Conservation (phyloP, 1,140 invertebrate species). For the Piezodorus guildinii region DNA sequence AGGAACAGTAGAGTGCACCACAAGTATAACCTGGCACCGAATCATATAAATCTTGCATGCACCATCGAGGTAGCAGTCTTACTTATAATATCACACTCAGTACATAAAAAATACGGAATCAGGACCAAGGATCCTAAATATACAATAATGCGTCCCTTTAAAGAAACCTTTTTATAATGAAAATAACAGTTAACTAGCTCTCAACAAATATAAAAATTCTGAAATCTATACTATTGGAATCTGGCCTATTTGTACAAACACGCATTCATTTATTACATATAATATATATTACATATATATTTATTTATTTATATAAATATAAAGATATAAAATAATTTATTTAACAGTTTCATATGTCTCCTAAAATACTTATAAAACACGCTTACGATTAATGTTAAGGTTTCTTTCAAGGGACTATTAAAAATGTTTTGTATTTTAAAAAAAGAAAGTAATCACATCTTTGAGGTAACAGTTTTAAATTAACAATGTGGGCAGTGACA, state of each 20-base stretch:
- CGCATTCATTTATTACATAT: too few relatives aligned
- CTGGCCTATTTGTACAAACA: background rate
- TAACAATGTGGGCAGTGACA: slow-evolving; percentile 23
- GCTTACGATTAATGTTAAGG: background rate
- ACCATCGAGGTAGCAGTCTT: slow-evolving; percentile 26
- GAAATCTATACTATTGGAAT: slow-evolving; percentile 1
- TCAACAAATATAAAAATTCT: slow-evolving; percentile 1
- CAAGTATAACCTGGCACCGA: slow-evolving; percentile 23
- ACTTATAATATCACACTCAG: slow-evolving; percentile 25
- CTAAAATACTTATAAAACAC: background rate
- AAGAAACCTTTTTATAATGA: slow-evolving; percentile 1
- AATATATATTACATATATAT: background rate
- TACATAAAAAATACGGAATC: slow-evolving; percentile 19
- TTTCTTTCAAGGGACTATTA: slow-evolving; percentile 14
- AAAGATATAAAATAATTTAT: slow-evolving; percentile 13
- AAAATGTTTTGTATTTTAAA: slow-evolving; percentile 7
- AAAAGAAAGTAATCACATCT: slow-evolving; percentile 23
- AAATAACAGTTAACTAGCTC: slow-evolving; percentile 1
- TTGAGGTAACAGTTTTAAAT: slow-evolving; percentile 26
- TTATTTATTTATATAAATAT: background rate
- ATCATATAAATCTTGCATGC: slow-evolving; percentile 23
- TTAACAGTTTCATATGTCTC: slow-evolving; percentile 2
- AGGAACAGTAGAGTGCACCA: slow-evolving; percentile 23
- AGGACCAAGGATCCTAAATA: slow-evolving; percentile 10
- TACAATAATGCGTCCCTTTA: background rate